Conservation (phyloP, 2,888 invertebrate species). For the Notodonta ziczac region DNA sequence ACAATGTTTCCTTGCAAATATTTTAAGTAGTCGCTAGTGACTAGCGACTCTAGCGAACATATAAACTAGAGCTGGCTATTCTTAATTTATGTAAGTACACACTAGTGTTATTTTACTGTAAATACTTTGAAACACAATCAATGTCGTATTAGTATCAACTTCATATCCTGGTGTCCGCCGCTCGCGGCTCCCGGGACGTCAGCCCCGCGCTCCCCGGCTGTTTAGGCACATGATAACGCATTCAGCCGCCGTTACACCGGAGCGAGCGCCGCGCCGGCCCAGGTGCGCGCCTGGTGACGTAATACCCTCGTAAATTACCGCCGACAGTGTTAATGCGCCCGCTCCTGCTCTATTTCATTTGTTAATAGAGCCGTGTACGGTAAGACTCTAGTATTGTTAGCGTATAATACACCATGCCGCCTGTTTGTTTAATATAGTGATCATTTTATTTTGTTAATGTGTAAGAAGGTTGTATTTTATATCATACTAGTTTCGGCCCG, state of each 20-base stretch:
- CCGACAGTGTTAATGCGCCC: constrained; percentile 34
- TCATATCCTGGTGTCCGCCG: neutral
- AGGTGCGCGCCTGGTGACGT: constrained; percentile 21
- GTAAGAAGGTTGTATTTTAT: too few relatives aligned
- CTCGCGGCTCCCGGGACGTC: neutral
- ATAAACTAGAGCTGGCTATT: too few relatives aligned
- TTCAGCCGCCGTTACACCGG: constrained; percentile 16
- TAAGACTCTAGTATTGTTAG: neutral
- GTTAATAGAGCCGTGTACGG: constrained; percentile 23
- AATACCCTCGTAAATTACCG: constrained; percentile 31
- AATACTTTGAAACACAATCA: neutral
- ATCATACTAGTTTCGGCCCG: too few relatives aligned
- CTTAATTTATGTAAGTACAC: neutral
- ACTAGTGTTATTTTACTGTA: too few relatives aligned
- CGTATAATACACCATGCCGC: neutral
- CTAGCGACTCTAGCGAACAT: too few relatives aligned
- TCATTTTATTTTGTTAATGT: neutral
- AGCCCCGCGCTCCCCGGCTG: neutral
- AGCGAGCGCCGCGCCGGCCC: constrained; percentile 9
- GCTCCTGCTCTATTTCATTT: constrained; percentile 33
- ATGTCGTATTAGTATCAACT: neutral
- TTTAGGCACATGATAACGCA: neutral
- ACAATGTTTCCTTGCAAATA: too few relatives aligned
- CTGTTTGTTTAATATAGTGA: neutral
- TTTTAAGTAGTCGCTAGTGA: too few relatives aligned